Evolutionary conservation across 2,113 vertebrate species (phyloP).

Genomic region (Petaurus breviceps): DNA sequence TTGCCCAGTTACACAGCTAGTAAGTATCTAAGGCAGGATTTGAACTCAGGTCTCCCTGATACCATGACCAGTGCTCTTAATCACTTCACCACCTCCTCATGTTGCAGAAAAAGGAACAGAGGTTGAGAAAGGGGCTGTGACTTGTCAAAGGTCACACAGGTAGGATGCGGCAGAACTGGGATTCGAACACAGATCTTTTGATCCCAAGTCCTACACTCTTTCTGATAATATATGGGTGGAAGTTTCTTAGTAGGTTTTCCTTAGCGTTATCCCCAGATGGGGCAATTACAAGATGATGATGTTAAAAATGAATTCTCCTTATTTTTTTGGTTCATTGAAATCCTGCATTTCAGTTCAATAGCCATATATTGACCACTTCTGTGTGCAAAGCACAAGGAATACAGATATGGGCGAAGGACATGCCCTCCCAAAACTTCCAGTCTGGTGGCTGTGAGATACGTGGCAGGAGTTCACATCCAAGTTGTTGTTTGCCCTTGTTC

Average conservation of each 20-base stretch:
- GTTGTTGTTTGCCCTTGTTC: too few relatives aligned
- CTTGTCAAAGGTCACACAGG: not conserved
- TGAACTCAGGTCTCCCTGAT: not conserved
- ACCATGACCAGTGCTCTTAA: not conserved
- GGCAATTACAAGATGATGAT: too few relatives aligned
- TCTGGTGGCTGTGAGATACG: not conserved
- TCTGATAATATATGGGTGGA: not conserved
- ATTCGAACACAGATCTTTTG: not conserved
- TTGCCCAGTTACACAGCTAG: not conserved
- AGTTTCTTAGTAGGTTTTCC: not conserved
- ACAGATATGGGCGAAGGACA: not conserved
- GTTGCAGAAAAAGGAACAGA: not conserved
- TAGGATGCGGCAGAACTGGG: not conserved
- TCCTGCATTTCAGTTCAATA: not conserved
- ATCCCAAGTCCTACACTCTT: not conserved
- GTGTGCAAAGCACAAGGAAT: not conserved
- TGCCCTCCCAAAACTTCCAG: not conserved
- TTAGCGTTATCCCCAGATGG: not conserved
- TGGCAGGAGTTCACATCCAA: not conserved
- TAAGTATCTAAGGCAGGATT: not conserved
- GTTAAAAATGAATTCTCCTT: not conserved
- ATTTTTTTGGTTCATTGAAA: not conserved
- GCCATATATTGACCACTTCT: not conserved
- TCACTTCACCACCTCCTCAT: not conserved
- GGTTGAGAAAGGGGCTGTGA: not conserved